A percentile compares a stretch with the other conserved stretches of the same genome.
Conservation (phyloP, 2,113 vertebrate genomes). For the Panthera tigris region DNA sequence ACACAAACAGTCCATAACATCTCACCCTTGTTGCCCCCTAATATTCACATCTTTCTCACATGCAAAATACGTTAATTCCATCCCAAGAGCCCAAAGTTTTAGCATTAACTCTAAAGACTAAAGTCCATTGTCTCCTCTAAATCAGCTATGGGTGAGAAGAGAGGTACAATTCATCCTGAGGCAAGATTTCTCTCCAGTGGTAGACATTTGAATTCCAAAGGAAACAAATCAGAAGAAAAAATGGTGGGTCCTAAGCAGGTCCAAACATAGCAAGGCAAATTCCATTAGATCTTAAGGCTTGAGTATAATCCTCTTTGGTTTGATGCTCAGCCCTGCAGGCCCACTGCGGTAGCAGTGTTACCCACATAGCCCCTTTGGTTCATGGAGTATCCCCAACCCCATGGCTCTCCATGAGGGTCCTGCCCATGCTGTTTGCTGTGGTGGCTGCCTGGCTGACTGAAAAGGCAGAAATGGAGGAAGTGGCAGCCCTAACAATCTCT, state of each 20-base stretch:
- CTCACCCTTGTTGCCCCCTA: not conserved
- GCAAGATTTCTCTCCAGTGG: not conserved
- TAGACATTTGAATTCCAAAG: not conserved
- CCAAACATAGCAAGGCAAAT: not conserved
- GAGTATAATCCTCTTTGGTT: not conserved
- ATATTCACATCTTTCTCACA: not conserved
- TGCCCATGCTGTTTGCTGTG: too few species aligned
- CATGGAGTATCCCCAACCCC: rapidly evolving
- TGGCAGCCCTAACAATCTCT: not conserved
- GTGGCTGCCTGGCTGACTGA: not conserved
- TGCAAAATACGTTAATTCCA: not conserved
- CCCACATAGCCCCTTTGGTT: not conserved
- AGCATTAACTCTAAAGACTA: not conserved
- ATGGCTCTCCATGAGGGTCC: too few species aligned
- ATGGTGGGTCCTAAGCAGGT: not conserved
- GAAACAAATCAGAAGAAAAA: not conserved
- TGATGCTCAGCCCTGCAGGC: not conserved
- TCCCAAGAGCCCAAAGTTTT: not conserved
- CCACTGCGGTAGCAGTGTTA: not conserved
- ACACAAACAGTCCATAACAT: not conserved
- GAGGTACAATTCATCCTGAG: not conserved
- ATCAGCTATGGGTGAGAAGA: not conserved
- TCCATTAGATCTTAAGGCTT: not conserved
- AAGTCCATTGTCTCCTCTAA: not conserved
- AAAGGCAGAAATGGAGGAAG: not conserved